Conservation (phyloP, 1,140 invertebrate species). For the Mactra quadrangularis region DNA sequence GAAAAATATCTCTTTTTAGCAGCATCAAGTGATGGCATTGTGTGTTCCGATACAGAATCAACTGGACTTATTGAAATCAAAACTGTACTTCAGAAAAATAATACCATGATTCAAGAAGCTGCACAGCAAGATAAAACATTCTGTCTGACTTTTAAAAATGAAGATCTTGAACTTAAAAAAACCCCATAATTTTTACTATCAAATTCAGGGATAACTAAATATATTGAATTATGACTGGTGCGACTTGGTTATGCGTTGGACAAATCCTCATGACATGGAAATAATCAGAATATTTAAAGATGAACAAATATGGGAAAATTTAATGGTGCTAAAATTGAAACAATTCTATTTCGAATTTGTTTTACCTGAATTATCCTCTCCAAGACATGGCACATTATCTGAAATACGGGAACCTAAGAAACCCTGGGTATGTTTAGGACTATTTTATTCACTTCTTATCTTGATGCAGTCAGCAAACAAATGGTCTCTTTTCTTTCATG, state of each 20-base stretch:
- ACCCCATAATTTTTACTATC: slow-evolving; percentile 60
- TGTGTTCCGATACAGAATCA: slow-evolving; percentile 1
- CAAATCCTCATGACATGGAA: slow-evolving; percentile 59
- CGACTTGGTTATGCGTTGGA: no score
- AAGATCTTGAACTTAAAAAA: slow-evolving; percentile 46
- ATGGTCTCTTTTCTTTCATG: no score
- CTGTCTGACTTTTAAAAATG: slow-evolving; percentile 28
- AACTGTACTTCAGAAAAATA: no score
- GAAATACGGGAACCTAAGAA: slow-evolving; percentile 28
- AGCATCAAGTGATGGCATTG: slow-evolving; percentile 32
- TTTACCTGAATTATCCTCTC: slow-evolving; percentile 33
- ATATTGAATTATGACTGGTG: slow-evolving; percentile 43
- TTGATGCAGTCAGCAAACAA: no score
- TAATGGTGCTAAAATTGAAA: no score
- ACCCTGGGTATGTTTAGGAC: slow-evolving; percentile 49
- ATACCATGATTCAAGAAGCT: slow-evolving; percentile 12
- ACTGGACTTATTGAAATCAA: slow-evolving; percentile 44
- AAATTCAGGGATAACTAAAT: slow-evolving; percentile 52
- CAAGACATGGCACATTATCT: slow-evolving; percentile 15
- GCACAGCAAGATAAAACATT: slow-evolving; percentile 22
- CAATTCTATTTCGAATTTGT: slow-evolving; percentile 12
- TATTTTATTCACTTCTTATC: no score
- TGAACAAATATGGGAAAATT: slow-evolving; percentile 34
- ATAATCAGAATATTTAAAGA: slow-evolving; percentile 50
- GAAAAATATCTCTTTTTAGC: slow-evolving; percentile 26